Evolutionary conservation across 2,113 vertebrate genomes (phyloP).

Genomic region (Pedionomus torquatus): DNA sequence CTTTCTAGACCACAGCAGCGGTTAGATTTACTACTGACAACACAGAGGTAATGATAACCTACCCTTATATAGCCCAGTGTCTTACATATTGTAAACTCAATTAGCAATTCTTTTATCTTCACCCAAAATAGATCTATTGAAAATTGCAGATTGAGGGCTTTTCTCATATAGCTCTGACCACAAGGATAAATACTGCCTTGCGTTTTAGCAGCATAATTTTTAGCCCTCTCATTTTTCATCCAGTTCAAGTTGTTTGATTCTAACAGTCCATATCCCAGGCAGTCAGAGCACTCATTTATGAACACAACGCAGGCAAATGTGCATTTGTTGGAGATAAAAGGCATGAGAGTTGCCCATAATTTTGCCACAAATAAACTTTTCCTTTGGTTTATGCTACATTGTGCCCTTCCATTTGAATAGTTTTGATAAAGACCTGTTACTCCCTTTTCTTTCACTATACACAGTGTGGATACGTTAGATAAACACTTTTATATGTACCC

Average conservation of each 20-base stretch:
- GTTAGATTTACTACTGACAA: slow-evolving; percentile 61
- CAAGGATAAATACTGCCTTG: slow-evolving; percentile 43
- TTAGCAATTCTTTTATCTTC: slow-evolving; percentile 61
- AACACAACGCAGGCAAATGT: neutral
- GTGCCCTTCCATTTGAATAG: slow-evolving; percentile 26
- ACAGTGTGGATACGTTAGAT: slow-evolving; percentile 56
- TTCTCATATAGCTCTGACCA: slow-evolving; percentile 23
- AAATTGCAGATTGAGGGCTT: neutral
- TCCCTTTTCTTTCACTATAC: slow-evolving; percentile 63
- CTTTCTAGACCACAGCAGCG: slow-evolving; percentile 59
- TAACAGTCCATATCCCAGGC: neutral
- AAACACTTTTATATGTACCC: slow-evolving; percentile 59
- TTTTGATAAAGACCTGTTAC: slow-evolving; percentile 65
- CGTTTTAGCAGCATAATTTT: neutral
- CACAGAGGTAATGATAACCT: slow-evolving; percentile 22
- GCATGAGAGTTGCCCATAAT: slow-evolving; percentile 15
- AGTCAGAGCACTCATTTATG: slow-evolving; percentile 18
- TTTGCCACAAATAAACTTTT: slow-evolving; percentile 60
- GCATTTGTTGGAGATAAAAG: slow-evolving; percentile 47
- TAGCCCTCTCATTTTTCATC: slow-evolving; percentile 33
- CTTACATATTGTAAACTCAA: slow-evolving; percentile 52
- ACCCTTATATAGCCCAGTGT: neutral
- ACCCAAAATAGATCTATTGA: slow-evolving; percentile 17
- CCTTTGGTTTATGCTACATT: slow-evolving; percentile 37
- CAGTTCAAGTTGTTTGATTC: slow-evolving; percentile 49